Evolutionary conservation across 30 jellyfish, hydroid and myxozoan genomes (phyloP), one percentile per base, ranked within the genome.

Genomic region (Pelagia noctiluca): DNA sequence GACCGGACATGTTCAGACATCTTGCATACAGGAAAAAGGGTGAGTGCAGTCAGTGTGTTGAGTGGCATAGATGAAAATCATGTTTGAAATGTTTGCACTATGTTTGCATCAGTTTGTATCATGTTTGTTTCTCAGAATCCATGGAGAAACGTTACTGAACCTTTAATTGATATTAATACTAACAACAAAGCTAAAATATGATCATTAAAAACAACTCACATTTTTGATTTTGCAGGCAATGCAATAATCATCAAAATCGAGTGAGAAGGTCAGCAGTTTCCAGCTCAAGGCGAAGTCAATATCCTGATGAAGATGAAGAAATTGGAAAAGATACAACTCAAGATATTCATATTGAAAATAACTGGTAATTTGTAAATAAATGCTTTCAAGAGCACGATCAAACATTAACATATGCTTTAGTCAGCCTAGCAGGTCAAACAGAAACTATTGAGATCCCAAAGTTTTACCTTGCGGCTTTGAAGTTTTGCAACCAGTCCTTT

Each of bases 191-290:
- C 74, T 10, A 0, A 1, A 10, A 19, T 19, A 8, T 2, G 0
- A 32, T 36, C 3, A 66, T 16, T 16, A 16, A 33, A 13, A 70
- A 18, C 5, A 2, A 2, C 90, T 19, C 50, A 80, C 90, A 66
- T 12, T 46, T 2, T 52, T 34, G 18, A 80, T 50, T 28, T 77
- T 69, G 35, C 95, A 85, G 0, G 95, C 95, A 22, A 71, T 30
- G 66, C 95, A 85, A 37, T 31, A 85, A 78, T 85, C 95, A 46
- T 85, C 89, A 37, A 71, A 85, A 33, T 85, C 95, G 18, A 85
- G 89, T 5, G 95, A 85, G 0, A 85, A 35, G 3, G 88, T 73
- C 12, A 85, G 71, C 32, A 85, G 73, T 62, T 85, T 85, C 95
- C 95, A 85, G 66, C 81, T 75, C 21, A 50, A 2, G 8, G 29